Evolutionary conservation across 2,888 invertebrate genomes (phyloP).

Genomic region (Hybos culiciformis): DNA sequence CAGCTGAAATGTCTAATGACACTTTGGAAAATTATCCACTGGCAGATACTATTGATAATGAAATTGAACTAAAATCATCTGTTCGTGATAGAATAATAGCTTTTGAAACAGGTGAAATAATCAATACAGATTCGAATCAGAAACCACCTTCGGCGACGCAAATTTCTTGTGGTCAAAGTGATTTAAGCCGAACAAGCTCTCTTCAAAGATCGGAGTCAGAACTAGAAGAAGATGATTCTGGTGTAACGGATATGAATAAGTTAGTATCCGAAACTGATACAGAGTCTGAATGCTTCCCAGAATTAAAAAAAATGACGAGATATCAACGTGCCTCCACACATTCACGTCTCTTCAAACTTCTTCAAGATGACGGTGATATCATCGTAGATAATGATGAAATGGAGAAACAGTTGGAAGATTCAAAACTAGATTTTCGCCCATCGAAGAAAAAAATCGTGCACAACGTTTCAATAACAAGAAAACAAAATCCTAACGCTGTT

Average conservation of each 20-base stretch:
- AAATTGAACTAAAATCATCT: constrained; percentile 12
- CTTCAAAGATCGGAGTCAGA: constrained; percentile 37
- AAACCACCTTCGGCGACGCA: constrained; percentile 18
- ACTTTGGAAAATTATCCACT: too few relatives aligned
- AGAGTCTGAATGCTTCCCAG: constrained; percentile 46
- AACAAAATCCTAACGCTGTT: constrained; percentile 28
- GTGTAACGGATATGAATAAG: constrained; percentile 55
- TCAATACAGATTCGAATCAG: constrained; percentile 15
- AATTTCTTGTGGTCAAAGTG: constrained; percentile 23
- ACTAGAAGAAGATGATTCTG: constrained; percentile 52
- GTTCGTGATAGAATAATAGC: constrained; percentile 30
- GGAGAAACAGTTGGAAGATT: constrained; percentile 18
- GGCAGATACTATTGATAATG: not conserved
- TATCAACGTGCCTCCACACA: constrained; percentile 60
- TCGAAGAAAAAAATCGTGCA: constrained; percentile 32
- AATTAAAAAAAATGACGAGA: constrained; percentile 42
- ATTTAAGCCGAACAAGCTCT: constrained; percentile 29
- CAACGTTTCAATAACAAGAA: constrained; percentile 35
- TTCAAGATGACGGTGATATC: constrained; percentile 45
- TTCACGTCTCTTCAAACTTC: constrained; percentile 51
- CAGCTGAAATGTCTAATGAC: too few relatives aligned
- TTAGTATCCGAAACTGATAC: constrained; percentile 52
- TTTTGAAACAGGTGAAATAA: constrained; percentile 22
- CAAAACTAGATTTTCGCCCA: constrained; percentile 23
- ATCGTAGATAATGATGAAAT: constrained; percentile 20